Evolutionary conservation across 2,888 invertebrate genomes (phyloP), one percentile per base, ranked within the genome.

Genomic region (Napeogenes sylphis): DNA sequence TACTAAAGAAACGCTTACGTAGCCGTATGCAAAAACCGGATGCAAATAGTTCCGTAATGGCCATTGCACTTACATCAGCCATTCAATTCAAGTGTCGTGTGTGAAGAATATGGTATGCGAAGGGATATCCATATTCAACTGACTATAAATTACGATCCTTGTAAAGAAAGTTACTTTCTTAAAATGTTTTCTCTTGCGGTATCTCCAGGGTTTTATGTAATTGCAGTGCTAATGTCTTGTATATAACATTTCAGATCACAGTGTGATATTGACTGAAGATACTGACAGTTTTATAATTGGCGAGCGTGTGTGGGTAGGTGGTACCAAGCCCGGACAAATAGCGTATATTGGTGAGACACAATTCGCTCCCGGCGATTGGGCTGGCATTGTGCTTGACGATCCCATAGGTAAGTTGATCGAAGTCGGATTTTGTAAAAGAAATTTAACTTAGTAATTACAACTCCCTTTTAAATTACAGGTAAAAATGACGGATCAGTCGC

Each of bases 361-460:
- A 83, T 99, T 99, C 90, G 99, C 98, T 14, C 97, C 98, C 30
- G 99, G 99, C 65, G 97, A 99, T 71, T 99, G 99, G 99, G 99
- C 98, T 57, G 99, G 99, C 58, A 94, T 99, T 65, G 99, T 98
- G 66, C 93, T 99, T 71, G 99, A 99, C 84, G 97, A 98, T 73
- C 94, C 98, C 51, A 95, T 97, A 76, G 99, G 99, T 95, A 91
- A 90, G 90, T 71, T 63, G 58, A 33, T 35, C n/a, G 45, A 35
- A 3, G 45, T 12, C 13, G 13, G 38, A 14, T 21, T 38, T 58
- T 21, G 14, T 14, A 5, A 12, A 33, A n/a, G 45, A 46, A 12
- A 30, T 53, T 51, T 10, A 51, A 10, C 30, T 4, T 0, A 30
- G 13, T 5, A 2, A 6, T 12, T 30, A 51, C 14, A 30, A 47